Percentiles rank a stretch among this genome's conserved stretches.
These are phyloP conservation scores for Aquatica leii DNA, from an alignment of 2,888 invertebrate species.

Conservation along the genomic window DNA sequence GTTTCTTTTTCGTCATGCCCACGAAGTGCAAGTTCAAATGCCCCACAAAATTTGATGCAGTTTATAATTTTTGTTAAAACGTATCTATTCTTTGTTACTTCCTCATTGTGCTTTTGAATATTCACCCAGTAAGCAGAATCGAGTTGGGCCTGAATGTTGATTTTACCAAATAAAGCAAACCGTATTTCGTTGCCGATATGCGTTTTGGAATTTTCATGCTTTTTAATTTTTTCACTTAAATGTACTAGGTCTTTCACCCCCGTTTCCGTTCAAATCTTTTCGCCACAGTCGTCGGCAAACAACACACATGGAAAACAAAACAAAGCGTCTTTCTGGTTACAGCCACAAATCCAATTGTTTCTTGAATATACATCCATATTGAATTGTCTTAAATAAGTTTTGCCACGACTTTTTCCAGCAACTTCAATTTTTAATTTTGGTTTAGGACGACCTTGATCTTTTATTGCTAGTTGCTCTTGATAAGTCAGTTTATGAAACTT, in stretches of 20 bases:
- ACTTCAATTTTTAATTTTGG: constrained; percentile 15
- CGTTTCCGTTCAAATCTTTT: constrained; percentile 14
- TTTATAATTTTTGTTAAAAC: constrained; percentile 47
- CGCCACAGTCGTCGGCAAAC: constrained; percentile 31
- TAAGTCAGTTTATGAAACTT: too few relatives aligned
- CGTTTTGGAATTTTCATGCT: constrained; percentile 27
- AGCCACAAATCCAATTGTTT: constrained; percentile 24
- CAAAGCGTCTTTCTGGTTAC: constrained; percentile 7
- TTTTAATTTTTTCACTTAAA: constrained; percentile 35
- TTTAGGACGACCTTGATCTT: constrained; percentile 13
- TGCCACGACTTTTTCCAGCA: constrained; percentile 10
- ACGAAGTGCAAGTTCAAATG: constrained; percentile 49
- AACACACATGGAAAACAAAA: constrained; percentile 46
- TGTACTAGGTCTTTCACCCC: constrained; percentile 19
- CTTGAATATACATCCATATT: constrained; percentile 17
- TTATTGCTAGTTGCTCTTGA: too few relatives aligned
- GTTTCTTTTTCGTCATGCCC: constrained; percentile 47
- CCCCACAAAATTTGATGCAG: constrained; percentile 51
- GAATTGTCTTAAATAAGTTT: constrained; percentile 23
- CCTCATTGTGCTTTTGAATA: constrained; percentile 34
- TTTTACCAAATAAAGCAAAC: constrained; percentile 23
- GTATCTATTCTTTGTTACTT: constrained; percentile 42
- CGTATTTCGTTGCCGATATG: constrained; percentile 4
- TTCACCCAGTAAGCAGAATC: constrained; percentile 29
- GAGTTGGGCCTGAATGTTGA: constrained; percentile 36